Evolutionary conservation across 2,888 invertebrate species (phyloP).

Genomic region (Eubasilissa splendida): DNA sequence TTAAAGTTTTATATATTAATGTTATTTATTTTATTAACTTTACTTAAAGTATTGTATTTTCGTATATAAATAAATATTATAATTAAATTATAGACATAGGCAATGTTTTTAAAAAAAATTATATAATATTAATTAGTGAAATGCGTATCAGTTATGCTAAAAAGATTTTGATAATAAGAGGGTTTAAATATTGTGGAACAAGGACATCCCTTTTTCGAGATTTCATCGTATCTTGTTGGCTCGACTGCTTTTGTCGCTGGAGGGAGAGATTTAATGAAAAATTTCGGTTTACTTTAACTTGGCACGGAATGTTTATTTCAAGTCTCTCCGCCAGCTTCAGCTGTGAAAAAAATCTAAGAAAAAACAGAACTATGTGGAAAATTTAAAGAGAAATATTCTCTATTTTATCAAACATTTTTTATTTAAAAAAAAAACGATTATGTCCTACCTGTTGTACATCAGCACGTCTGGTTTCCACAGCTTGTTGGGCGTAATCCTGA

Average conservation of each 20-base stretch:
- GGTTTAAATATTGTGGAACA: background rate
- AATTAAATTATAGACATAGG: background rate
- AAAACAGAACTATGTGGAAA: background rate
- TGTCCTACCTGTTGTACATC: constrained; percentile 97
- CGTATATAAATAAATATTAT: too few relatives aligned
- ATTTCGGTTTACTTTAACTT: constrained; percentile 17
- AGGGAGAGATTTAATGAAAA: constrained; percentile 38
- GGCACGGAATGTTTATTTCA: constrained; percentile 30
- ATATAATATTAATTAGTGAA: background rate
- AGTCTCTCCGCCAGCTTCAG: background rate
- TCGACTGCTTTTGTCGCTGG: constrained; percentile 6
- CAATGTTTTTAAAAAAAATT: background rate
- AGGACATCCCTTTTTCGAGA: constrained; percentile 5
- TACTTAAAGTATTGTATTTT: too few relatives aligned
- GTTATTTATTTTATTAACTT: too few relatives aligned
- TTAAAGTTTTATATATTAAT: too few relatives aligned
- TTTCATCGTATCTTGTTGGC: constrained; percentile 25
- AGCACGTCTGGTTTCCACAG: constrained; percentile 99
- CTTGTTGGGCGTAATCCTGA: constrained; percentile 94
- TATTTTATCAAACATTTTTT: background rate
- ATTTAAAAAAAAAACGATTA: background rate
- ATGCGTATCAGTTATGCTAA: background rate
- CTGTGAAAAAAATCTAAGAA: background rate
- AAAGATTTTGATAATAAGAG: background rate
- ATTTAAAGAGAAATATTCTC: background rate